Percentiles rank a stretch among this genome's conserved stretches.
These are phyloP conservation scores for Cephus runcator DNA, from an alignment of 2,888 invertebrate genomes.

Conservation along the genomic window DNA sequence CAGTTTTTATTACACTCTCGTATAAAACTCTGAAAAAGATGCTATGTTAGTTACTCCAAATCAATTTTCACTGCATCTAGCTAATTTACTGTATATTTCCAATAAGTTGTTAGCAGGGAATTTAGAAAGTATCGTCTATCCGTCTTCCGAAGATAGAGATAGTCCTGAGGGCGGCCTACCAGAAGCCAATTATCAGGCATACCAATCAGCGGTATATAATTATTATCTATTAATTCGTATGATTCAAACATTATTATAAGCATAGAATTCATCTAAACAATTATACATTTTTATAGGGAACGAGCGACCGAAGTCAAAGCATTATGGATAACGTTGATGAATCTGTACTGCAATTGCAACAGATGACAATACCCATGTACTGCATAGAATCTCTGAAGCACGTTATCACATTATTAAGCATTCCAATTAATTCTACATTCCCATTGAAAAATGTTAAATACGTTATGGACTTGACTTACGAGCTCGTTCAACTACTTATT, in stretches of 20 bases:
- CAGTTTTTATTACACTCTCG: constrained; percentile 13
- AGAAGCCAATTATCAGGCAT: constrained; percentile 52
- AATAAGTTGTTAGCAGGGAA: constrained; percentile 42
- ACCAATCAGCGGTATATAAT: constrained; percentile 45
- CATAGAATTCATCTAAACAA: not conserved
- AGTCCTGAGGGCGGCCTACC: constrained; percentile 50
- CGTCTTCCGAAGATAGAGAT: constrained; percentile 35
- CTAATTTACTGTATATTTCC: not conserved
- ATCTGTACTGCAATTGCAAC: constrained; percentile 60
- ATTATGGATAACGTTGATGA: constrained; percentile 54
- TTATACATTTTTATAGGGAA: constrained; percentile 32
- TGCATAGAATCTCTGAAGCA: constrained; percentile 63
- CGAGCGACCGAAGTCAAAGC: constrained; percentile 47
- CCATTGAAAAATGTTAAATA: constrained; percentile 48
- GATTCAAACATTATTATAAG: not conserved
- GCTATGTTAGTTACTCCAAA: not conserved
- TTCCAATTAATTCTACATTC: constrained; percentile 37
- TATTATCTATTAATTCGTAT: constrained; percentile 4
- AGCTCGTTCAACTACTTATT: constrained; percentile 68
- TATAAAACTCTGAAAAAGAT: not conserved
- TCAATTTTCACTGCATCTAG: not conserved
- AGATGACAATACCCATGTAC: constrained; percentile 66
- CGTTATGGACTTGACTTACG: constrained; percentile 47
- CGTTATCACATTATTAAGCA: constrained; percentile 48
- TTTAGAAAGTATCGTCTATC: constrained; percentile 36